Conservation (phyloP, 2,113 vertebrate genomes). For the Aphyosemion australe region DNA sequence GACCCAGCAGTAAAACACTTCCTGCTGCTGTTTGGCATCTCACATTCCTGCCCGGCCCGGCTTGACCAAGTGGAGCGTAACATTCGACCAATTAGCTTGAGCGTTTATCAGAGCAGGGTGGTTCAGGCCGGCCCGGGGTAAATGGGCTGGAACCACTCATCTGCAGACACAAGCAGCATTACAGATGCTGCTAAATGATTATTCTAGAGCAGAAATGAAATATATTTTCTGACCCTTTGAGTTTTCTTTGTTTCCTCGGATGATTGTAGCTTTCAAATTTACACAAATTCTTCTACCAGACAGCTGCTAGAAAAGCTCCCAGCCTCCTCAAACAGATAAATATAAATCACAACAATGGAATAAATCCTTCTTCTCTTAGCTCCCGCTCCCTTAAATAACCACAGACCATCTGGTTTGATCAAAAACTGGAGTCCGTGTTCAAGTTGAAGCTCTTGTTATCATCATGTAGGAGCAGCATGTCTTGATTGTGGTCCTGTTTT, state of each 20-base stretch:
- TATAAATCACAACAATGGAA: background rate
- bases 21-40: slow-evolving; percentile 47
- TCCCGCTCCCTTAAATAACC: slow-evolving; percentile 21
- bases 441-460: background rate
- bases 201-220: slow-evolving; percentile 11
- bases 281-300: background rate
- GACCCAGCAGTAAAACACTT: slow-evolving; percentile 39
- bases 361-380: slow-evolving; percentile 4
- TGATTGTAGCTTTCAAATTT: background rate
- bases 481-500: background rate
- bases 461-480: background rate
- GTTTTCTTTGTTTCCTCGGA: background rate
- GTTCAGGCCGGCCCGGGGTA: slow-evolving; percentile 16
- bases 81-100: slow-evolving; percentile 47
- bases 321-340: slow-evolving; percentile 2
- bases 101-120: slow-evolving; percentile 37
- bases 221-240: background rate
- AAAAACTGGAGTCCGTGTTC: slow-evolving; percentile 14
- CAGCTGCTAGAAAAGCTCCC: background rate
- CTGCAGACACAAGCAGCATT: slow-evolving; percentile 26
- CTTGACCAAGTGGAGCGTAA: slow-evolving; percentile 51
- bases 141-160: slow-evolving; percentile 55
- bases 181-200: slow-evolving; percentile 21
- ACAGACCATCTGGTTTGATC: slow-evolving; percentile 25
- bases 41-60: slow-evolving; percentile 28